Base-by-base conservation (phyloP, 2,113 vertebrate genomes). In the Corythornis cristatus region DNA sequence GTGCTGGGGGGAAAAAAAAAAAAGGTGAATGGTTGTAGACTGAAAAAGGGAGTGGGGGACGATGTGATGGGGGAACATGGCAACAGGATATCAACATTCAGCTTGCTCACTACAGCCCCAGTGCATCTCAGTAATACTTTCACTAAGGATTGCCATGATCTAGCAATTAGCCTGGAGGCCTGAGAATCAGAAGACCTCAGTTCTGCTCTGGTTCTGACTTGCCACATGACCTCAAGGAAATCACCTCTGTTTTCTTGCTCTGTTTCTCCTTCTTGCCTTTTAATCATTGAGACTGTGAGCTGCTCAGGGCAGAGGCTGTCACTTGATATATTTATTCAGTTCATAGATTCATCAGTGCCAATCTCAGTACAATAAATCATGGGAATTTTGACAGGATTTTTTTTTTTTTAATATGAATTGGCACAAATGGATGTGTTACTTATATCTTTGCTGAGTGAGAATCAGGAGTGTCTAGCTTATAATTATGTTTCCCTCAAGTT, bases 251-350 rank as follows among this genome's bases (percentile, higher is more conserved):
- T 92, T 85, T 80, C 72, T 80, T 58, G 25, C 43, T 72, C 29
- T 48, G 25, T 79, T 68, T 90, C 33, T 85, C 4, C n/a, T 76
- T 58, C 68, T 78, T 90, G 46, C 58, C 67, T 82, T 82, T 82
- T 61, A 78, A 31, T 90, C n/a, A 43, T 88, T 28, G 11, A 29
- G 45, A 19, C 9, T 0, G 0, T 6, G 31, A 88, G 76, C 70
- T 89, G 42, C 53, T 74, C 1, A 3, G 67, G 61, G 16, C 31
- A 79, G 50, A 50, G 29, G 7, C n/a, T 60, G 72, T 43, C 29
- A 14, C 46, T 84, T 65, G 57, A 7, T 75, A 2, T 29, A 21
- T 92, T 87, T 66, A 28, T 82, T 85, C 46, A 79, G 37, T 16
- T 33, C 18, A 5, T 21, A 42, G 45, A 64, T 42, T 72, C 62